Conservation (phyloP, 2,113 vertebrate genomes). For the Oreochromis tanganicae region DNA sequence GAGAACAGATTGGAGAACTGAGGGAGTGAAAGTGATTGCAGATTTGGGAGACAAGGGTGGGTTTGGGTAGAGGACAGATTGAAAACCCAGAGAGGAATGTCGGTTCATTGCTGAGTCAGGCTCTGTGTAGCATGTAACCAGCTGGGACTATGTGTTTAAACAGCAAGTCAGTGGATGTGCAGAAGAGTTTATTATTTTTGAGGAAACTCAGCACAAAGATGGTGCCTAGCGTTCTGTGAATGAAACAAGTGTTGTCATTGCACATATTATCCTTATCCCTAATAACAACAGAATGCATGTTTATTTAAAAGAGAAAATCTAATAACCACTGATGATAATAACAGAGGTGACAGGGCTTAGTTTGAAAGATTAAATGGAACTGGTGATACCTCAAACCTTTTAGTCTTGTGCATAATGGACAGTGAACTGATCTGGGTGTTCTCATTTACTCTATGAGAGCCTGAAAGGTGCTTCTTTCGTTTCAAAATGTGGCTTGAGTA, state of each 20-base stretch:
- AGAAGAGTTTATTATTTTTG: background rate
- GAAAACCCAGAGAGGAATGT: background rate
- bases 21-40: background rate
- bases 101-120: conserved; percentile 67
- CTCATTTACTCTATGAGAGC: background rate
- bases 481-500: background rate
- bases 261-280: background rate
- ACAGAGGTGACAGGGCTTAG: background rate
- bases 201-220: background rate
- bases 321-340: background rate
- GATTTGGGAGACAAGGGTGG: background rate
- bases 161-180: background rate
- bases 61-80: background rate
- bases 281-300: background rate
- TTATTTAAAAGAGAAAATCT: background rate
- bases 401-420: background rate
- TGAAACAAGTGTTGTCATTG: background rate
- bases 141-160: conserved; percentile 44
- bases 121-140: conserved; percentile 49
- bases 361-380: background rate
- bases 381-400: background rate
- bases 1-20: background rate
- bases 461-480: background rate
- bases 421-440: background rate
- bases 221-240: background rate